Conservation (phyloP, 2,888 invertebrate species). For the Parnassius glacialis region DNA sequence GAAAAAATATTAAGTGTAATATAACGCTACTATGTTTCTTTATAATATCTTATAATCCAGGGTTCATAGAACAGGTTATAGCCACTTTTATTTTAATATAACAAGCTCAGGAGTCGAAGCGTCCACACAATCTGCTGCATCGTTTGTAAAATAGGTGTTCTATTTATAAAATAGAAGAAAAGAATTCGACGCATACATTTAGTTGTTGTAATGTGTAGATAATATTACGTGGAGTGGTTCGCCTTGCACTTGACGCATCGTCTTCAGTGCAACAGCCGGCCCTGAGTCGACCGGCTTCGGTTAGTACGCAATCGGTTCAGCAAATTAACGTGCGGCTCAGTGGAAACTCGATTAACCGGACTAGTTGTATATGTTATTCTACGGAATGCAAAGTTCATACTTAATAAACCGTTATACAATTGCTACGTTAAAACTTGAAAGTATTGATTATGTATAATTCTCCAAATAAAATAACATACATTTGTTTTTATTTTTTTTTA, state of each 20-base stretch:
- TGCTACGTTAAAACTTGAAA: too few relatives aligned
- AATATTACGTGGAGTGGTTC: constrained; percentile 47
- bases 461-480: too few relatives aligned
- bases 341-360: constrained; percentile 23
- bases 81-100: too few relatives aligned
- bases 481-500: too few relatives aligned
- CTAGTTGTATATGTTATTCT: constrained; percentile 22
- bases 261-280: constrained; percentile 70
- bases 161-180: constrained; percentile 16
- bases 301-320: constrained; percentile 26
- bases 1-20: too few relatives aligned
- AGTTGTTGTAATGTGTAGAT: constrained; percentile 35
- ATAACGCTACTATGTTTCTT: too few relatives aligned
- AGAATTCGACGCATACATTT: constrained; percentile 3
- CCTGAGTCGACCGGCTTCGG: constrained; percentile 38
- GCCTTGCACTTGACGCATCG: constrained; percentile 61
- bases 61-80: too few relatives aligned
- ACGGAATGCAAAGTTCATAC: constrained; percentile 30
- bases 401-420: constrained; percentile 4
- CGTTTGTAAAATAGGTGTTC: background rate
- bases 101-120: background rate
- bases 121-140: background rate
- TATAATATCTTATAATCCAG: too few relatives aligned
- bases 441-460: too few relatives aligned
- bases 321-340: constrained; percentile 27